phyloP scores from a whole-genome alignment of 2,888 invertebrate species.

The Limnephilus marmoratus region DNA sequence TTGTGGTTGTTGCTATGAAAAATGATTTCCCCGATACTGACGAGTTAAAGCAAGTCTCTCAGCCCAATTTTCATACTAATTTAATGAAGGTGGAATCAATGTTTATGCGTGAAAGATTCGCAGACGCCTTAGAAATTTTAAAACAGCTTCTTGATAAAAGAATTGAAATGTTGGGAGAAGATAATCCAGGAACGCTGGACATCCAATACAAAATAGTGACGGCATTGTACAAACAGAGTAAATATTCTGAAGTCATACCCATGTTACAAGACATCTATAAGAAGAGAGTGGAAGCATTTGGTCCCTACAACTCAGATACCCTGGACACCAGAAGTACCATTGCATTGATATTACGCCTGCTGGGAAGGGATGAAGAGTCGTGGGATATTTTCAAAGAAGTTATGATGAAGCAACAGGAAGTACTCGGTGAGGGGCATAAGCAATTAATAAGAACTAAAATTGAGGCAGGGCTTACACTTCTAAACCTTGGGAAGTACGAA shows the following conservation, averaged over 20 bases:
- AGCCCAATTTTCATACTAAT: not conserved
- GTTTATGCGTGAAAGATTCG: not conserved
- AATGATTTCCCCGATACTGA: not conserved
- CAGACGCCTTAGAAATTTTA: not conserved
- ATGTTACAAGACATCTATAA: slow-evolving; percentile 9
- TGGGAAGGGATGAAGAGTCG: not conserved
- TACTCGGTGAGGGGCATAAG: not conserved
- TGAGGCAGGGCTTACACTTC: not conserved
- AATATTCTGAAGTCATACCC: slow-evolving; percentile 22
- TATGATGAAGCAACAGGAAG: not conserved
- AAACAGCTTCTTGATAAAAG: not conserved
- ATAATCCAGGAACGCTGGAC: slow-evolving; percentile 32
- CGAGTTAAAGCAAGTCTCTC: not conserved
- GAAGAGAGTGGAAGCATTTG: not conserved
- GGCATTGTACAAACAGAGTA: slow-evolving; percentile 16
- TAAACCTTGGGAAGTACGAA: slow-evolving; percentile 4
- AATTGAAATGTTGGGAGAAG: slow-evolving; percentile 28
- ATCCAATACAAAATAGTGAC: not conserved
- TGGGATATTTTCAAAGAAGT: slow-evolving; percentile 2
- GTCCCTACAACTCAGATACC: not conserved
- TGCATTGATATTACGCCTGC: not conserved
- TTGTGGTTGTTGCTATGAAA: slow-evolving; percentile 7
- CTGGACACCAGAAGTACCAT: not conserved
- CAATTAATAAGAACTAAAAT: not conserved
- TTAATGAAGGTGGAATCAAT: not conserved